Evolutionary conservation across 2,797 vertebrate genomes (phyloP).

Genomic region (Danio kyathit): DNA sequence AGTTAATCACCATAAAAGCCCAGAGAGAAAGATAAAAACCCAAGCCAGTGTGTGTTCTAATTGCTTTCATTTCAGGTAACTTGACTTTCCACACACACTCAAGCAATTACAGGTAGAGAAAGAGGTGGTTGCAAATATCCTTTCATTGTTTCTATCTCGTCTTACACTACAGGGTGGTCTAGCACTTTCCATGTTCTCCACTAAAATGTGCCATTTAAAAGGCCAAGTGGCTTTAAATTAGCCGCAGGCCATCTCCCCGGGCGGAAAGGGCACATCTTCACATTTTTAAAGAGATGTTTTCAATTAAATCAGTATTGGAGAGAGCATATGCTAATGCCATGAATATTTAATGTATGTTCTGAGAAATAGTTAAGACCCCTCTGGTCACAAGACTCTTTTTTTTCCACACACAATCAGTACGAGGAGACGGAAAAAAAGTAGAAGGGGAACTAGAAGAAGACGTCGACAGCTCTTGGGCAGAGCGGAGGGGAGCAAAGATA

Average conservation of each 20-base stretch:
- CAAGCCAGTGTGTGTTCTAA: background rate
- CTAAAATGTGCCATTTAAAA: constrained; percentile 61
- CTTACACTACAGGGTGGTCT: constrained; percentile 45
- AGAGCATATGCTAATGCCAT: constrained; percentile 54
- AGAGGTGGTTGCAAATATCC: constrained; percentile 20
- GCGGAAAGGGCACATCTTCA: constrained; percentile 61
- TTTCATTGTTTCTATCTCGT: constrained; percentile 27
- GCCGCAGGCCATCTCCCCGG: constrained; percentile 44
- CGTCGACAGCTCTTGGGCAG: constrained; percentile 39
- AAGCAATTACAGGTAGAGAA: constrained; percentile 26
- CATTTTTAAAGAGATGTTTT: constrained; percentile 63
- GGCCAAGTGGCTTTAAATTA: constrained; percentile 65
- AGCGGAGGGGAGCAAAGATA: constrained; percentile 47
- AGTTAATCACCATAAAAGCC: background rate
- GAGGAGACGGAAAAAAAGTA: constrained; percentile 24
- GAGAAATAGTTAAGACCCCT: constrained; percentile 48
- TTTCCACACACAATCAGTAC: constrained; percentile 15
- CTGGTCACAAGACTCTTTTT: constrained; percentile 44
- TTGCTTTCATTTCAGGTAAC: background rate
- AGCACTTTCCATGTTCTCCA: constrained; percentile 49
- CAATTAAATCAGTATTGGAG: constrained; percentile 60
- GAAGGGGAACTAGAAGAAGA: constrained; percentile 30
- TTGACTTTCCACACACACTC: background rate
- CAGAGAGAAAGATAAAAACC: background rate
- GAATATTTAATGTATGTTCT: constrained; percentile 56